Base-by-base conservation (phyloP, 2,888 invertebrate genomes). In the Apamea crenata region DNA sequence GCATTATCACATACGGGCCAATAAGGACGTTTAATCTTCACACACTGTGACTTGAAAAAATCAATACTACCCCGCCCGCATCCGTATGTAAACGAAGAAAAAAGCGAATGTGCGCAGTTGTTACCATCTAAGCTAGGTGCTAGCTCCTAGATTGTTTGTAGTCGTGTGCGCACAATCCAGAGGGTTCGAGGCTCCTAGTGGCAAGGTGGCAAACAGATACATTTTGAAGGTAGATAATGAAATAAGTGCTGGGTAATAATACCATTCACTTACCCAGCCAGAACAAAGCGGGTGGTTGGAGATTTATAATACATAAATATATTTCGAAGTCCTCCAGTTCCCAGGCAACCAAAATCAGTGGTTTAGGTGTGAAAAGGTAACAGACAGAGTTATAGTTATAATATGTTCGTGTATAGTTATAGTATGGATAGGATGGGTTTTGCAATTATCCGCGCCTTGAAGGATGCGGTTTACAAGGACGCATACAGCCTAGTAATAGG, bases 1-100 rank as follows among this genome's bases (percentile, higher is more conserved):
- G 56, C 21, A 63, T 74, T 80, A 78, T 72, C 70, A 40, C 77
- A 84, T 89, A 82, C 80, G 89, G 87, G 84, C 65, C 67, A 68
- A 29, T 77, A 78, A 73, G 40, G 77, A 78, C 50, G 67, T 76
- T 65, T 25, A 72, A 63, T 44, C 70, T 70, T 67, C 14, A 50
- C 47, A 56, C 10, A 6, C 18, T 50, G 63, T 12, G 21, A 53
- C 50, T 82, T 78, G 8, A 73, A 83, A 83, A 84, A 84, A 81
- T 71, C 78, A 80, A 87, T 84, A 74, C n/a, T 25, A 40, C n/a
- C 32, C 56, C 56, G 67, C 87, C 87, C 87, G 87, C 80, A 87
- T 87, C 71, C 69, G 78, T 75, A 71, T 77, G 59, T 63, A 59
- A 25, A 59, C 56, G 36, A 75, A 74, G n/a, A 77, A 78, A 79